phyloP scores from a whole-genome alignment of 2,888 invertebrate species.

The Noctuana brunneofusca region DNA sequence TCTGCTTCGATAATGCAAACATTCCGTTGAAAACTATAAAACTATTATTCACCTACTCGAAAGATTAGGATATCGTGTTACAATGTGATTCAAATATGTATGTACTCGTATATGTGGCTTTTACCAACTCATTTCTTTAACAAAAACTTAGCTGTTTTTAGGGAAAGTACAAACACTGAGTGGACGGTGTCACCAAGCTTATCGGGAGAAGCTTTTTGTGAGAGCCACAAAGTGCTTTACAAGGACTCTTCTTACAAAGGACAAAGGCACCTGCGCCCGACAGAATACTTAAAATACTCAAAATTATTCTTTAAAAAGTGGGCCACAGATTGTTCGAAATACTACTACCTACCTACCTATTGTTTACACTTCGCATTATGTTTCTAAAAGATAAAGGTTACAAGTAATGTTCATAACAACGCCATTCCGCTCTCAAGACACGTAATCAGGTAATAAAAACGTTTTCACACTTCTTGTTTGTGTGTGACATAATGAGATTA shows the following conservation, averaged over 20 bases:
- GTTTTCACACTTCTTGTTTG: conserved; percentile 32
- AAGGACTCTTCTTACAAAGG: conserved; percentile 54
- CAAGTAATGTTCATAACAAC: conserved; percentile 28
- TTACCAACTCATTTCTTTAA: background rate
- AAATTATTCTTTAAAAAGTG: conserved; percentile 38
- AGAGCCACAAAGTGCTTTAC: conserved; percentile 60
- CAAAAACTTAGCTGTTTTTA: conserved; percentile 1
- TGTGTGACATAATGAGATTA: conserved; percentile 30
- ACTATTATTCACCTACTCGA: background rate
- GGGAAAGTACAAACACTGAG: conserved; percentile 18
- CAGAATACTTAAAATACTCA: conserved; percentile 45
- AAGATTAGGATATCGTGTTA: background rate
- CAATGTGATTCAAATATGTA: background rate
- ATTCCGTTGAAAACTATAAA: conserved; percentile 2
- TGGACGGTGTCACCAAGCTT: conserved; percentile 39
- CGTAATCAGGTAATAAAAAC: conserved; percentile 32
- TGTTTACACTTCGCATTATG: conserved; percentile 13
- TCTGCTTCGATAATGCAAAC: background rate
- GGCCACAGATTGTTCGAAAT: conserved; percentile 17
- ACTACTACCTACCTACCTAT: background rate
- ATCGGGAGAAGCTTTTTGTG: conserved; percentile 57
- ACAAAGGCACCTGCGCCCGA: conserved; percentile 51
- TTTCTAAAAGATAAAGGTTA: conserved; percentile 9
- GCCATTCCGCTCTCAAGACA: conserved; percentile 28
- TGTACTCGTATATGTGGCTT: background rate